phyloP scores from a whole-genome alignment of 1,140 invertebrate species.

The Megalopta genalis region DNA sequence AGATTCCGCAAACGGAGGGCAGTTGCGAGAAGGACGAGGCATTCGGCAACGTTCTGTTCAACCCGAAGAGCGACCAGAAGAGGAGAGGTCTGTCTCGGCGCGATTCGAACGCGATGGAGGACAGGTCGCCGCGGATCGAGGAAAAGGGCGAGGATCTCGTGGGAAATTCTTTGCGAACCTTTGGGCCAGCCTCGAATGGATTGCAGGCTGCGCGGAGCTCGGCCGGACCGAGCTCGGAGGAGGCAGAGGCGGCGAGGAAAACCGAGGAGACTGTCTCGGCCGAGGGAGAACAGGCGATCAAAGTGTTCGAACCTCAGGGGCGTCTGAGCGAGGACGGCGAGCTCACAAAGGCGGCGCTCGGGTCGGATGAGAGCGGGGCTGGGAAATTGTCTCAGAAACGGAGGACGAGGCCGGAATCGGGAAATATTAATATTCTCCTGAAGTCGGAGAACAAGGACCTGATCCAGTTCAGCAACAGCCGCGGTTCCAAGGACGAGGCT shows the following conservation, averaged over 20 bases:
- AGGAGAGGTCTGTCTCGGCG: background rate
- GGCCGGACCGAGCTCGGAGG: background rate
- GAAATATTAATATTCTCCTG: slow-evolving; percentile 18
- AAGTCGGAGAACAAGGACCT: slow-evolving; percentile 31
- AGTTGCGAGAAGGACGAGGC: too few species aligned
- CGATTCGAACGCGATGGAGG: slow-evolving; percentile 21
- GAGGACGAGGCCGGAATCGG: background rate
- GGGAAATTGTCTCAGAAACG: slow-evolving; percentile 22
- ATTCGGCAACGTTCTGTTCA: too few species aligned
- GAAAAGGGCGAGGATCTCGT: slow-evolving; percentile 19
- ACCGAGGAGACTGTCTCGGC: slow-evolving; percentile 7
- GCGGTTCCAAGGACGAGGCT: background rate
- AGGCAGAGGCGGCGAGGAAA: background rate
- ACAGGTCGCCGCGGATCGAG: slow-evolving; percentile 3
- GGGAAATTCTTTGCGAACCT: slow-evolving; percentile 34
- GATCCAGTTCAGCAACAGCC: slow-evolving; percentile 11
- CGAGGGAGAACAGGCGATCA: slow-evolving; percentile 34
- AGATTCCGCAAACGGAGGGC: background rate
- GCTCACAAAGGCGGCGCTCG: background rate
- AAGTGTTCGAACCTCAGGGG: slow-evolving; percentile 38
- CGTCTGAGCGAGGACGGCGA: slow-evolving; percentile 34
- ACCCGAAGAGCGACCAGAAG: too few species aligned
- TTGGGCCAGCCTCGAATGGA: slow-evolving; percentile 30
- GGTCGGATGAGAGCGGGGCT: background rate
- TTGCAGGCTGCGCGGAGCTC: slow-evolving; percentile 10